These are phyloP conservation scores for Erebia aethiops DNA, from an alignment of 2,888 invertebrate species.

Conservation along the genomic window DNA sequence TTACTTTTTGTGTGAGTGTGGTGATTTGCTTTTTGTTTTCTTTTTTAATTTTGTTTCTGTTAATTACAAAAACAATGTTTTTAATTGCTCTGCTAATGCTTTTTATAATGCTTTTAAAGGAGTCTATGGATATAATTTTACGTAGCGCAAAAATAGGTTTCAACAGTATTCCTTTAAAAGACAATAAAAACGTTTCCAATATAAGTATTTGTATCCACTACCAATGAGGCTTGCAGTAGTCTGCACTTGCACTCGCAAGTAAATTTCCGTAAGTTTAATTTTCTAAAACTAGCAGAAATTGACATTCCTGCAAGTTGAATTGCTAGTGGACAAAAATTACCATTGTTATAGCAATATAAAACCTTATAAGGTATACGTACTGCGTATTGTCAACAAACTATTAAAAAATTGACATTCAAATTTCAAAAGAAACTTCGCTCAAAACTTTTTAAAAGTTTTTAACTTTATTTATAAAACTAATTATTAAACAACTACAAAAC, in stretches of 20 bases:
- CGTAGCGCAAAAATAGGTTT: too few relatives aligned
- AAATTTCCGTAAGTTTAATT: too few relatives aligned
- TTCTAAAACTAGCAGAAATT: too few relatives aligned
- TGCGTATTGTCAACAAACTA: background rate
- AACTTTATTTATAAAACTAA: constrained; percentile 5
- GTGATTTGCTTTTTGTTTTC: constrained; percentile 5
- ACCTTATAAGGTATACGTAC: constrained; percentile 10
- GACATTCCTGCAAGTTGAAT: background rate
- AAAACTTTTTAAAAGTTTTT: constrained; percentile 40
- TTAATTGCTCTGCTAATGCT: background rate
- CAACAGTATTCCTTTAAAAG: too few relatives aligned
- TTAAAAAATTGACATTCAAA: constrained; percentile 13
- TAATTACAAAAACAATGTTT: background rate
- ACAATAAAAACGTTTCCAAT: too few relatives aligned
- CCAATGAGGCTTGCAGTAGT: too few relatives aligned
- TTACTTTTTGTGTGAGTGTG: constrained; percentile 7
- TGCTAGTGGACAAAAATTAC: too few relatives aligned
- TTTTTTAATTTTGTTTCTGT: background rate
- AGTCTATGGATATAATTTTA: too few relatives aligned
- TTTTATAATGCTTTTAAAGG: too few relatives aligned
- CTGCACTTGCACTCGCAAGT: too few relatives aligned
- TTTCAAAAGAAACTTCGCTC: constrained; percentile 20
- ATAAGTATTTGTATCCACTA: too few relatives aligned
- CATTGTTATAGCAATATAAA: constrained; percentile 11
- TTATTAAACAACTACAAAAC: background rate